Evolutionary conservation across 2,113 vertebrate genomes (phyloP), one percentile per base, ranked within the genome.

Genomic region (Sturnira hondurensis): DNA sequence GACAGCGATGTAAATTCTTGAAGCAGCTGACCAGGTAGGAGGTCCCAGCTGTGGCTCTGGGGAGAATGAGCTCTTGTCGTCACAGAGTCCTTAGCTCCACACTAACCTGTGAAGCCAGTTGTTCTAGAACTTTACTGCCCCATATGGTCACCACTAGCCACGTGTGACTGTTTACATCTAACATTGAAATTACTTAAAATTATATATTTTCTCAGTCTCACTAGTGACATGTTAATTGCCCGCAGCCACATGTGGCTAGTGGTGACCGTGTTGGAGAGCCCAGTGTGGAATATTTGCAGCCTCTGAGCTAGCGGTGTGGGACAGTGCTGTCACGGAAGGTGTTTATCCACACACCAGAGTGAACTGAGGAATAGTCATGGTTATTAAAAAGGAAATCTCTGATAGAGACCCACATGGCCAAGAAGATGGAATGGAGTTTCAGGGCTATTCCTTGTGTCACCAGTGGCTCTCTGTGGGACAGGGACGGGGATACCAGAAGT

Each of bases 171-270:
- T 83, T 80, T 47, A 87, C 38, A 65, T 52, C 68, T 78, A 80
- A 47, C 47, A 47, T 77, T 93, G 63, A 76, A 76, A 43, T 63
- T 68, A 43, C n/a, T 89, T 28, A 50, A 86, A 77, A 86, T 76
- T 43, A 50, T 86, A 47, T 77, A 12, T 4, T 50, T 36, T 50
- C 38, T 77, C 22, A 52, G 14, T 47, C 78, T 92, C 43, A 47
- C n/a, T 56, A 20, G 63, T 68, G 61, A 19, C 47, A 86, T 71
- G 94, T 82, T 73, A 85, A 78, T 28, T 31, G 10, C 56, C 56
- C 38, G 47, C n/a, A 41, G 80, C 41, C 41, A 71, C 56, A 47
- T 2, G 11, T 84, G 52, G 16, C 74, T 56, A 17, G n/a, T 76
- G 43, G 58, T 1, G 0, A 28, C 54, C 15, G 0, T 31, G 2